Conservation (phyloP, 2,888 invertebrate genomes). For the Tridacna gigas region DNA sequence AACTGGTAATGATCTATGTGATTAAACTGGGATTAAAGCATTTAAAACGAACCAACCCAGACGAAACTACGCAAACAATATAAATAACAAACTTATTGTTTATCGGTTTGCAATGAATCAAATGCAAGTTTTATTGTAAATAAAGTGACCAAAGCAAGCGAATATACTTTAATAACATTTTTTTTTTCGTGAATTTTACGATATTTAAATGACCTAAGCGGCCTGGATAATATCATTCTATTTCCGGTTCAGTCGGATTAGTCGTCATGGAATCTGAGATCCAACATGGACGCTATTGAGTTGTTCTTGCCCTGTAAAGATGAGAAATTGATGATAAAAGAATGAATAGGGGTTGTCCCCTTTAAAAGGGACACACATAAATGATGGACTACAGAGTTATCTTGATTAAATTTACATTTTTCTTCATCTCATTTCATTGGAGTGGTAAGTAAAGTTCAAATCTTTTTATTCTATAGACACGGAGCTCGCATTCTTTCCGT, state of each 20-base stretch:
- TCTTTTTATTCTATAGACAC: too few species aligned
- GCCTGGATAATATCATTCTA: not conserved
- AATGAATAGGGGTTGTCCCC: not conserved
- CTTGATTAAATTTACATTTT: not conserved
- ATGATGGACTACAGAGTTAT: not conserved
- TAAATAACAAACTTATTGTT: too few species aligned
- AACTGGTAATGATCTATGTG: not conserved
- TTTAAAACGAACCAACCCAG: not conserved
- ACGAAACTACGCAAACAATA: too few species aligned
- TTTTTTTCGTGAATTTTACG: too few species aligned
- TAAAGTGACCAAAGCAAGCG: too few species aligned
- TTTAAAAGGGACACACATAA: not conserved
- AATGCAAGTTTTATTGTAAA: too few species aligned
- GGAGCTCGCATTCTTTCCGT: too few species aligned
- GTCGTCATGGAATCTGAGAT: constrained; percentile 23
- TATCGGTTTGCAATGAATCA: too few species aligned
- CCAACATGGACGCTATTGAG: constrained; percentile 23
- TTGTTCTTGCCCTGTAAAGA: not conserved
- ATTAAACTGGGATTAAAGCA: constrained; percentile 4
- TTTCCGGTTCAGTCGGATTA: constrained; percentile 24
- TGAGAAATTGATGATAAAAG: not conserved
- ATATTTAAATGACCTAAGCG: constrained; percentile 13
- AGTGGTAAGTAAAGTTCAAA: constrained; percentile 1
- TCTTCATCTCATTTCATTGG: not conserved
- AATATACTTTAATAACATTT: too few species aligned